Base-by-base conservation (phyloP, 1,140 invertebrate genomes). In the Panagrolaimus sp. region DNA sequence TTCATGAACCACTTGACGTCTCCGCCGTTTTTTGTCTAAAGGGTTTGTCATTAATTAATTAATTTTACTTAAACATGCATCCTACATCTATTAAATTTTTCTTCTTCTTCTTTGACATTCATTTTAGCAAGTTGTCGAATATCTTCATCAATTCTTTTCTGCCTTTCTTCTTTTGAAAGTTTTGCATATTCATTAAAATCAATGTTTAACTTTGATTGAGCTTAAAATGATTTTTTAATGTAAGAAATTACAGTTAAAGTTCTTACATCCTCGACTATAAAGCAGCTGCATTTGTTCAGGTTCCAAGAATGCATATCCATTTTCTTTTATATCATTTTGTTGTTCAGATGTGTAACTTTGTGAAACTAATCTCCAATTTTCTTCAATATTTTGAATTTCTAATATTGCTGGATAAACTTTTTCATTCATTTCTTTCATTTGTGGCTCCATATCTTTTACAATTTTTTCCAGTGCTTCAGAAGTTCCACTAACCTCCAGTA, bases 401-500 rank as follows among this genome's bases (percentile, higher is more conserved):
- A 63, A 5, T 0, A 43, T 43, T 42, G 62, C 38, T 8, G 67
- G 67, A 20, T 63, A 69, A 27, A 69, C 47, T 20, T 67, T 42
- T 0, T 45, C 43, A 14, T 69, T 51, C 67, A 62, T 47, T 47
- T 38, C 45, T 7, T 9, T n/a, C 67, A 45, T 69, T 47, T 65
- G 16, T 1, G 16, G 43, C 44, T 13, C 42, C 43, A 69, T 14
- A 9, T 62, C 5, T 9, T 69, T 48, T 4, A 65, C 20, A 23
- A 53, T 51, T 3, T 47, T 65, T 4, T 62, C 23, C 42, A 69
- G 47, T n/a, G 67, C 27, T 27, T 47, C 51, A n/a, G 46, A 27
- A 13, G 61, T 31, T 3, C 67, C 67, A 64, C 67, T 69, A 9
- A 69, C 13, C 13, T 68, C 67, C 5, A 69, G 20, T n/a, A 69